Evolutionary conservation across 2,797 vertebrate genomes (phyloP).

Genomic region (Takifugu rubripes): DNA sequence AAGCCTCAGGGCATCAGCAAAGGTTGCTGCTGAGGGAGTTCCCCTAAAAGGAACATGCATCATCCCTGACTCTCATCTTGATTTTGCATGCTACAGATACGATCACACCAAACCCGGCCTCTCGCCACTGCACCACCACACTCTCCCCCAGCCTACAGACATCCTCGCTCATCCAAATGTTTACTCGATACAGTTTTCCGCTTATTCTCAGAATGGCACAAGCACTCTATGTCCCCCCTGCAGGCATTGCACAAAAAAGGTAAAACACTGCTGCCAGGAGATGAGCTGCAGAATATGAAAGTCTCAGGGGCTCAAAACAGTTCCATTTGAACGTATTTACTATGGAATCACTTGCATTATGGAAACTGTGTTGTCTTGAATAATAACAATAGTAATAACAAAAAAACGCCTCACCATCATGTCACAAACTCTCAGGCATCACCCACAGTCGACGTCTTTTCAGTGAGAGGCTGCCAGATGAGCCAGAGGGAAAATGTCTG

Average conservation of each 20-base stretch:
- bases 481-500: too few relatives aligned
- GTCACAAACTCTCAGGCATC: slow-evolving; percentile 7
- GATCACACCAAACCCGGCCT: slow-evolving; percentile 4
- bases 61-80: slow-evolving; percentile 39
- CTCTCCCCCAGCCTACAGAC: slow-evolving; percentile 3
- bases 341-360: slow-evolving; percentile 10
- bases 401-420: slow-evolving; percentile 9
- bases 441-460: slow-evolving; percentile 7
- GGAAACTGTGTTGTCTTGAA: slow-evolving; percentile 8
- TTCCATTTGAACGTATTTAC: slow-evolving; percentile 37
- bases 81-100: slow-evolving; percentile 31
- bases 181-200: slow-evolving; percentile 4
- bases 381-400: slow-evolving; percentile 5
- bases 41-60: slow-evolving; percentile 49
- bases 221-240: slow-evolving; percentile 24
- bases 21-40: slow-evolving; percentile 43
- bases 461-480: too few relatives aligned
- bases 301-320: slow-evolving; percentile 20
- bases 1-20: slow-evolving; percentile 41
- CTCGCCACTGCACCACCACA: slow-evolving; percentile 4
- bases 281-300: slow-evolving; percentile 42
- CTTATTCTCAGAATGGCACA: slow-evolving; percentile 8
- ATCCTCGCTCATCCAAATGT: slow-evolving; percentile 12
- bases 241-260: slow-evolving; percentile 24
- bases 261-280: slow-evolving; percentile 32